Percentiles rank a stretch among this genome's conserved stretches.
phyloP scores from a whole-genome alignment of 2,797 vertebrate species.

The Peromyscus melanophrys region DNA sequence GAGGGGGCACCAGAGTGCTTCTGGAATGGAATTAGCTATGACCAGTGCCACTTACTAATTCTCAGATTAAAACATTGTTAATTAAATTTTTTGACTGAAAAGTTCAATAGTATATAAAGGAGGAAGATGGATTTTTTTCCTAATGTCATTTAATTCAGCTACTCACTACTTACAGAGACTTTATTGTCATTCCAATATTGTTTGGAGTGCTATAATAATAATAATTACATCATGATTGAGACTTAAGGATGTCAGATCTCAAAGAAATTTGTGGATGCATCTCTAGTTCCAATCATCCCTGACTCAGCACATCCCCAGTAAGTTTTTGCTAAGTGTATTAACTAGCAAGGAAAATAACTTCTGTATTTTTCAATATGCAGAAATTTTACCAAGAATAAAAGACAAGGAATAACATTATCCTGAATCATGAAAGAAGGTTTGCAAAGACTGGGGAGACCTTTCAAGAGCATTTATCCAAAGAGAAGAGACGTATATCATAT shows the following conservation, averaged over 20 bases:
- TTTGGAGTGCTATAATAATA: background rate
- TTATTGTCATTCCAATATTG: background rate
- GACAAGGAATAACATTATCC: background rate
- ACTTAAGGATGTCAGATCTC: background rate
- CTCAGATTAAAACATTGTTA: slow-evolving; percentile 6
- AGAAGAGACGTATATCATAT: background rate
- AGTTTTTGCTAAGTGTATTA: slow-evolving; percentile 3
- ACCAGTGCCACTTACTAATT: background rate
- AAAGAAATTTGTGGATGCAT: background rate
- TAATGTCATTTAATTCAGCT: background rate
- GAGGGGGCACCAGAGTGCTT: too few species aligned
- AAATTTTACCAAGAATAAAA: background rate
- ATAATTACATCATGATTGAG: background rate
- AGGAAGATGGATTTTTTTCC: background rate
- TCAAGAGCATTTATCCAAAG: background rate
- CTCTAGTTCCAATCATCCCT: background rate
- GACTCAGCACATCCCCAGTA: background rate
- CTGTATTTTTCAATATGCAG: background rate
- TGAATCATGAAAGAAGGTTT: background rate
- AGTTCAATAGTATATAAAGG: background rate
- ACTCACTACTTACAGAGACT: background rate
- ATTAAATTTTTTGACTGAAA: background rate
- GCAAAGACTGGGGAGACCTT: background rate
- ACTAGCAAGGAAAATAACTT: background rate
- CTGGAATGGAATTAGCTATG: background rate